Base-by-base conservation (phyloP, 2,888 invertebrate species). In the Pecten maximus region DNA sequence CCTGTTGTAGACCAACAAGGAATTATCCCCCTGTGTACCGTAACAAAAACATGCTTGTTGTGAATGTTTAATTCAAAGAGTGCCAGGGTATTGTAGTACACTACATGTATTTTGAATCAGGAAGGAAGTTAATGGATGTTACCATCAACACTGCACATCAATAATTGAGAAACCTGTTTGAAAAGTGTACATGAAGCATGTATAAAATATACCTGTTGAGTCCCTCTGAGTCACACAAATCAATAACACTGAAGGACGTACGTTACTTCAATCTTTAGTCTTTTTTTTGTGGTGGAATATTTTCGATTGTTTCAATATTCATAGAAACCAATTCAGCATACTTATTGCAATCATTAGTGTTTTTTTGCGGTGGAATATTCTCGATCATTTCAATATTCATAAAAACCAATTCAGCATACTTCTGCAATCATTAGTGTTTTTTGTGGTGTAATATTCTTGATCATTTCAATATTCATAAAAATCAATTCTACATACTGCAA, bases 61-160 rank as follows among this genome's bases (percentile, higher is more conserved):
- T 74, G 23, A 74, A 74, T 74, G 74, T 74, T 74, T 74, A 28
- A 74, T 74, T 74, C 74, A 74, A 74, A 35, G 35, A 74, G 74
- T 74, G 23, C 19, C 74, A 15, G 74, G 74, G 74, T 74, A 35
- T 74, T 74, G 74, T 74, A 74, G 74, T 74, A 35, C 74, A 74
- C 28, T 35, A 74, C 35, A 74, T 74, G 74, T 23, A 74, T 74
- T 74, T 74, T 74, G 74, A 74, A 35, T 74, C 74, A 28, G 15
- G 35, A 19, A 10, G 74, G 35, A 35, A 74, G 12, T 28, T 74
- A 74, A 74, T 35, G 74, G 74, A 4, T 35, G 35, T 35, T 8
- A 74, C 35, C 3, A 15, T 35, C 28, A 74, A 74, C 74, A 74
- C 35, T 74, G 74, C 28, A 74, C 74, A 74, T 74, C 74, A 74